Conservation (phyloP, 2,113 vertebrate genomes). For the Potamarius usumacintae region DNA sequence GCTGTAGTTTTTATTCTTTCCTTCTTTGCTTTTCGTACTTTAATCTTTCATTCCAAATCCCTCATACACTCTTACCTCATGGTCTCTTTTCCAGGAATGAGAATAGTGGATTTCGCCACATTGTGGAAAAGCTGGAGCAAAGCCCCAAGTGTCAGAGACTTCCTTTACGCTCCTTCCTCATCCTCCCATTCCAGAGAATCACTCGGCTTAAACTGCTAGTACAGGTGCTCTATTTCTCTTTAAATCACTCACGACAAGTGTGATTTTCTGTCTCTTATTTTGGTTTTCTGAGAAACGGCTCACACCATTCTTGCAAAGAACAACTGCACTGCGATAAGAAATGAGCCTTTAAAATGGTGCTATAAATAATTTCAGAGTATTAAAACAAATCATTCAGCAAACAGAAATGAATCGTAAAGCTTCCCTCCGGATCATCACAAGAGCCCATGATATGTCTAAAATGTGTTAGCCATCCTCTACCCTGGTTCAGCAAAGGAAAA, state of each 20-base stretch:
- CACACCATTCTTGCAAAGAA: background rate
- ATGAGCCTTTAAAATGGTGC: background rate
- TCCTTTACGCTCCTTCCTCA: slow-evolving; percentile 94
- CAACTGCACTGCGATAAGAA: background rate
- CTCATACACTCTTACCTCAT: background rate
- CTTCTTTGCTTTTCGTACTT: background rate
- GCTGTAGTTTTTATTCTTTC: background rate
- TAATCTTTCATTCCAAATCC: background rate
- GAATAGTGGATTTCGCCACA: slow-evolving; percentile 81
- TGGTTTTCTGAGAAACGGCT: background rate
- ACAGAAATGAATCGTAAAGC: background rate
- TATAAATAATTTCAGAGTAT: background rate
- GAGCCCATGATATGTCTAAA: background rate
- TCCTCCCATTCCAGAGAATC: slow-evolving; percentile 95
- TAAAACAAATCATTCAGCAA: background rate
- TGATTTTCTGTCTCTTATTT: background rate
- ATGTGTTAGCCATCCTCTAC: background rate
- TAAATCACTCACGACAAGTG: background rate
- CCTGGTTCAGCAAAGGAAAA: background rate
- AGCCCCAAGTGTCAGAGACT: slow-evolving; percentile 88
- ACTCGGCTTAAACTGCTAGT: slow-evolving; percentile 93
- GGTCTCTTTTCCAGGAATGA: slow-evolving; percentile 72
- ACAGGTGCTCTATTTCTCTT: slow-evolving; percentile 76
- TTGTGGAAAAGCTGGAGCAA: slow-evolving; percentile 86
- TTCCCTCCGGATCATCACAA: background rate